Percentiles rank a stretch among this genome's conserved stretches.
phyloP scores from a whole-genome alignment of 2,113 vertebrate genomes.

The Platichthys flesus region DNA sequence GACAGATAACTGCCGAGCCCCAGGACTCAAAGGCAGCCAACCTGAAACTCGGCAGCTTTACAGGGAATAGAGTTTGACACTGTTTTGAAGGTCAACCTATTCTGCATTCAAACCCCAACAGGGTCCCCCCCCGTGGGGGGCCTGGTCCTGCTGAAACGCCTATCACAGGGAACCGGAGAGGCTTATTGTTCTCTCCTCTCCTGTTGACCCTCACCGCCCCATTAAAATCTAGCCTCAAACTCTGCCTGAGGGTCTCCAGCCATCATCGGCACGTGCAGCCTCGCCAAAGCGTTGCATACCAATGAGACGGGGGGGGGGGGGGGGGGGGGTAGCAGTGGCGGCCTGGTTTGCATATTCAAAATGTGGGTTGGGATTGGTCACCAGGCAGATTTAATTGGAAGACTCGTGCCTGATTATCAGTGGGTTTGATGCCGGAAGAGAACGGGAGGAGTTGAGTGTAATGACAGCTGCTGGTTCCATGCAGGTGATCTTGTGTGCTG shows the following conservation, averaged over 20 bases:
- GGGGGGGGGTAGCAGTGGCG: background rate
- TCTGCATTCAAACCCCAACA: constrained; percentile 57
- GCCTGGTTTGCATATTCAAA: constrained; percentile 37
- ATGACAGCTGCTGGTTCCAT: constrained; percentile 32
- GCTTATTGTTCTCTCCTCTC: constrained; percentile 66
- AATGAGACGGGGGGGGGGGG: constrained; percentile 30
- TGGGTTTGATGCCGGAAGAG: constrained; percentile 37
- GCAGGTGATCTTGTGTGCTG: constrained; percentile 35
- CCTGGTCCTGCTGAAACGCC: constrained; percentile 38
- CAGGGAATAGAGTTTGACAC: constrained; percentile 52
- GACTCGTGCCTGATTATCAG: constrained; percentile 22
- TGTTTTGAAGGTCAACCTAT: constrained; percentile 70
- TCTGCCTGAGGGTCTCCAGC: constrained; percentile 75
- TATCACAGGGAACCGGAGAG: constrained; percentile 60
- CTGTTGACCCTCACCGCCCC: constrained; percentile 71
- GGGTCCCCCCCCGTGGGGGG: constrained; percentile 3
- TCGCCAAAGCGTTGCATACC: constrained; percentile 48
- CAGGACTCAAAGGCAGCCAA: constrained; percentile 40
- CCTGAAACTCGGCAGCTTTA: constrained; percentile 33
- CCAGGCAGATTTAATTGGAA: constrained; percentile 38
- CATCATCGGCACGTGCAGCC: constrained; percentile 52
- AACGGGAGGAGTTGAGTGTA: constrained; percentile 24
- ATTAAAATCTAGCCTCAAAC: constrained; percentile 83
- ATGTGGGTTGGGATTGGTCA: constrained; percentile 25
- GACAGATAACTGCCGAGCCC: constrained; percentile 38